phyloP scores from a whole-genome alignment of 1,140 invertebrate species.

The Drosophila albomicans region DNA sequence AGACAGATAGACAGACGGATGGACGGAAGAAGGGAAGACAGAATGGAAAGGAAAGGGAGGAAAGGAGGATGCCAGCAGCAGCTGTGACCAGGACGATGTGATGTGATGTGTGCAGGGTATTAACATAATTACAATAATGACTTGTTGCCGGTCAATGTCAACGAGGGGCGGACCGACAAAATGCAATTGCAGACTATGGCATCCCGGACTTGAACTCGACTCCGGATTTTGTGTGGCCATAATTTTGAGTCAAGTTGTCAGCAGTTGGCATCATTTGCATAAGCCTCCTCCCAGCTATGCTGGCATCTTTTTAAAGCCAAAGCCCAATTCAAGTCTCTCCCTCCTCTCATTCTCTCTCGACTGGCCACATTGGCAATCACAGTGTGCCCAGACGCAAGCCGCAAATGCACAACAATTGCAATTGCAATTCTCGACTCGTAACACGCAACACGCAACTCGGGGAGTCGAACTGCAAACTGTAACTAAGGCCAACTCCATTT shows the following conservation, averaged over 20 bases:
- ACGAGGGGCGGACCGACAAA: conserved; percentile 19
- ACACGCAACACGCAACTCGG: background rate
- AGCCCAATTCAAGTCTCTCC: background rate
- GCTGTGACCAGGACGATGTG: conserved; percentile 2
- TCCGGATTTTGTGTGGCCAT: conserved; percentile 52
- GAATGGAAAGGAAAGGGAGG: background rate
- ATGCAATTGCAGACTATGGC: conserved; percentile 24
- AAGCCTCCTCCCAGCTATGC: background rate
- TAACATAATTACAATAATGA: conserved; percentile 81
- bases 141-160: conserved; percentile 66
- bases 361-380: conserved; percentile 25
- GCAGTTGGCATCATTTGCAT: conserved; percentile 46
- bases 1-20: background rate
- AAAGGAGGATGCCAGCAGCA: background rate
- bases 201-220: background rate
- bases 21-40: background rate
- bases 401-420: conserved; percentile 69
- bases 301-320: conserved; percentile 28
- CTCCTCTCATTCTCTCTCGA: too few relatives aligned
- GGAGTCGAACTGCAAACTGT: background rate
- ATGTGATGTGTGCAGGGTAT: conserved; percentile 39
- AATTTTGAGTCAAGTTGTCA: conserved; percentile 50
- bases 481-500: conserved; percentile 20
- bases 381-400: conserved; percentile 28
- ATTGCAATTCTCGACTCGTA: conserved; percentile 14